Conservation (phyloP, 2,797 vertebrate genomes). For the Pteronotus mesoamericanus region DNA sequence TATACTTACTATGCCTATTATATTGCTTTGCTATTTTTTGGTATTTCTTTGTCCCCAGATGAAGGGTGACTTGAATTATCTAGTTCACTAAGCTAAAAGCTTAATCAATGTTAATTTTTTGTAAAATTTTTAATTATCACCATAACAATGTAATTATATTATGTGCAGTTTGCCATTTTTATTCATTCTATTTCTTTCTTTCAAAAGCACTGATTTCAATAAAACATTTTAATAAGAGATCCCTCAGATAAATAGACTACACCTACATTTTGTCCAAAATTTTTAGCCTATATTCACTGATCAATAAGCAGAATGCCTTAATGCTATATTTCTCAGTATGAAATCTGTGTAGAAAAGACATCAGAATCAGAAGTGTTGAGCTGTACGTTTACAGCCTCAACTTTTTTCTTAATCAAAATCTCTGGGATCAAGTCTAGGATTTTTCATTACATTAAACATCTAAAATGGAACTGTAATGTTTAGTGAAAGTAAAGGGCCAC, state of each 20-base stretch:
- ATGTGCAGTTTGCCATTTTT: not conserved
- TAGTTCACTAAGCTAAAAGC: not conserved
- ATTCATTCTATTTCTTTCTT: not conserved
- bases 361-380: not conserved
- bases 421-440: not conserved
- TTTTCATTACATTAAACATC: not conserved
- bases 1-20: not conserved
- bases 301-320: not conserved
- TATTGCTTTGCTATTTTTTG: not conserved
- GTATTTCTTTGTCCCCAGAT: not conserved
- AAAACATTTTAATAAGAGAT: not conserved
- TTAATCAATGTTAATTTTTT: not conserved
- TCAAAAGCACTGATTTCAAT: not conserved
- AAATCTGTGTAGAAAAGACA: not conserved
- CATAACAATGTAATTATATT: not conserved
- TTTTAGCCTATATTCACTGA: not conserved
- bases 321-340: not conserved
- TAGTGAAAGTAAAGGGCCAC: not conserved
- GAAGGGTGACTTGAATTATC: not conserved
- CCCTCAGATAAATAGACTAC: not conserved
- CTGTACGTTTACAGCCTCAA: not conserved
- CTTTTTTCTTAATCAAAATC: not conserved
- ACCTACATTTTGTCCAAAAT: not conserved
- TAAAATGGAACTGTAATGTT: not conserved
- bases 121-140: not conserved